Evolutionary conservation across 2,797 vertebrate genomes (phyloP).

Genomic region (Loriculus beryllinus): DNA sequence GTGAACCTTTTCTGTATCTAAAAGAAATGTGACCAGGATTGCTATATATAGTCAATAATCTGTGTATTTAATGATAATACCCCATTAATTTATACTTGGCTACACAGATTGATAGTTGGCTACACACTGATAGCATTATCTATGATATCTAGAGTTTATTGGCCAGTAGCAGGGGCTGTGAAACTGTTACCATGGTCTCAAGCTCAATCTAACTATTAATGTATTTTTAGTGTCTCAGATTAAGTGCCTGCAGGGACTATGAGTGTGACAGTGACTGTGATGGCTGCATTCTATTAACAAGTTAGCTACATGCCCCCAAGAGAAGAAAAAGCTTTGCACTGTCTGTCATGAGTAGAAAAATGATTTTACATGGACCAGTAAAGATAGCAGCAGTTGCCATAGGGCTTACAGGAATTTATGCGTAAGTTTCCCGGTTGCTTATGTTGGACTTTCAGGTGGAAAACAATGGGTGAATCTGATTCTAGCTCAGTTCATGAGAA

Average conservation of each 20-base stretch:
- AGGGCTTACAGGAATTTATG: slow-evolving; percentile 9
- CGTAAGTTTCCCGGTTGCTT: background rate
- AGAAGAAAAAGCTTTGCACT: slow-evolving; percentile 4
- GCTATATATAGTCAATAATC: background rate
- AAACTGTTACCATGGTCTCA: background rate
- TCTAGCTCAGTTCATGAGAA: background rate
- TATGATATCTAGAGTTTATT: background rate
- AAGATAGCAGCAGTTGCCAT: background rate
- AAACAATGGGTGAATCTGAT: background rate
- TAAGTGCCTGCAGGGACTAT: background rate
- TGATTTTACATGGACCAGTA: slow-evolving; percentile 1
- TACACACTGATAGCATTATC: background rate
- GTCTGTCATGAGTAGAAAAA: slow-evolving; percentile 4
- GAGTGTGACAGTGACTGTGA: background rate
- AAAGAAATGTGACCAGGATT: background rate
- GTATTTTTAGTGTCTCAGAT: background rate
- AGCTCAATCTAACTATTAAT: background rate
- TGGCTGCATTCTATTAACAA: background rate
- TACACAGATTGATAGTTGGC: background rate
- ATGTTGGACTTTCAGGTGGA: background rate
- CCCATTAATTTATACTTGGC: background rate
- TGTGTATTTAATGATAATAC: background rate
- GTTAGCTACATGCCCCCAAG: background rate
- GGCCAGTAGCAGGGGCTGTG: background rate
- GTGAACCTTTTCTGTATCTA: background rate